Conservation (phyloP, 2,113 vertebrate genomes). For the Colistium nudipinnis region DNA sequence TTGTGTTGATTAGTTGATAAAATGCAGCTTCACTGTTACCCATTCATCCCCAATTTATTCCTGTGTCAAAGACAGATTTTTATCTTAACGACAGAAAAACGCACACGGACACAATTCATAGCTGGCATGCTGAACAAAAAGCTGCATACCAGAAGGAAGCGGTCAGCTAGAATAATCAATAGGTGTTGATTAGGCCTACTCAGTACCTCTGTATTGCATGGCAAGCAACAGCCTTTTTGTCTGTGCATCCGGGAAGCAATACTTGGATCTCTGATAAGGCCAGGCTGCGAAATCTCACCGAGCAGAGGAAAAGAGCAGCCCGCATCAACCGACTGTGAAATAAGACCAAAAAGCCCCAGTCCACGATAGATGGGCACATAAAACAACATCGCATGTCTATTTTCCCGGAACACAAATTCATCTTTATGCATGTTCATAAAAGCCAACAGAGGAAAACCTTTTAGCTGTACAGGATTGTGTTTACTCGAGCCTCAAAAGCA, state of each 20-base stretch:
- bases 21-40: conserved; percentile 51
- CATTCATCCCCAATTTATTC: conserved; percentile 51
- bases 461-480: not conserved
- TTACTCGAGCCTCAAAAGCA: not conserved
- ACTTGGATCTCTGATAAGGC: conserved; percentile 63
- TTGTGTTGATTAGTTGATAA: conserved; percentile 65
- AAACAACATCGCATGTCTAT: conserved; percentile 25
- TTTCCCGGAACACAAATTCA: conserved; percentile 51
- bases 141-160: conserved; percentile 45
- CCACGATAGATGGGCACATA: conserved; percentile 49
- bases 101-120: conserved; percentile 24
- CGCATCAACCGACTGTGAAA: conserved; percentile 57
- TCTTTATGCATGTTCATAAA: conserved; percentile 17
- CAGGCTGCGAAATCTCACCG: conserved; percentile 57
- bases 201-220: conserved; percentile 69
- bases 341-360: conserved; percentile 35
- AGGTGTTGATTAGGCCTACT: conserved; percentile 71
- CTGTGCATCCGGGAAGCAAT: conserved; percentile 69
- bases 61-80: conserved; percentile 18
- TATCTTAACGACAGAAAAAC: not conserved
- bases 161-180: conserved; percentile 74
- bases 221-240: conserved; percentile 59
- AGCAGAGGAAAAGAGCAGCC: conserved; percentile 58
- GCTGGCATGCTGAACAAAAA: conserved; percentile 28
- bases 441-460: conserved; percentile 4